phyloP scores from a whole-genome alignment of 1,140 invertebrate genomes.

The Lordiphosa collinella region DNA sequence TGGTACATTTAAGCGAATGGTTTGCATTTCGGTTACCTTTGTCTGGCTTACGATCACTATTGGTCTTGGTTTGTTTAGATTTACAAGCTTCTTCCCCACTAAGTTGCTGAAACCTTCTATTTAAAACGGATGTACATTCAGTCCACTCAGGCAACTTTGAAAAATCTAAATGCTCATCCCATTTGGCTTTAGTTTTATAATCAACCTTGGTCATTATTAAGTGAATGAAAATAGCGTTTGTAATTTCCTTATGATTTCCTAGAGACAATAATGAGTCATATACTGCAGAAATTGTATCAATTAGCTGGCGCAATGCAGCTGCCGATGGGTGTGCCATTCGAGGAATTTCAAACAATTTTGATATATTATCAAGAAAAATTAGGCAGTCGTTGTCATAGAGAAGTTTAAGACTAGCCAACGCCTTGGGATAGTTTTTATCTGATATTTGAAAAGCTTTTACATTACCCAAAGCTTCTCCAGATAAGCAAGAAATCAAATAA shows the following conservation, averaged over 20 bases:
- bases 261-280: slow-evolving; percentile 4
- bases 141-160: background rate
- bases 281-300: slow-evolving; percentile 4
- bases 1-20: no score
- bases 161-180: slow-evolving; percentile 12
- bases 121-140: background rate
- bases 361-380: background rate
- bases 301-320: background rate
- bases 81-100: no score
- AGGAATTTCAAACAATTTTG: background rate
- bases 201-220: slow-evolving; percentile 8
- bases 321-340: background rate
- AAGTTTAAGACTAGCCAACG: background rate
- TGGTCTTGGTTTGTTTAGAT: no score
- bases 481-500: no score
- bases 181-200: slow-evolving; percentile 1
- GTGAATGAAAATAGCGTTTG: slow-evolving; percentile 5
- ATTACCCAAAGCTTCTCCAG: background rate
- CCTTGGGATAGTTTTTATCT: background rate
- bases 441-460: background rate
- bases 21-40: no score
- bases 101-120: slow-evolving; percentile 1
- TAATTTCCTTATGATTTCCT: background rate
- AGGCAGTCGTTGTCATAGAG: background rate
- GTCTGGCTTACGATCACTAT: no score